Base-by-base conservation (phyloP, 1,140 invertebrate genomes). In the Penaeus indicus region DNA sequence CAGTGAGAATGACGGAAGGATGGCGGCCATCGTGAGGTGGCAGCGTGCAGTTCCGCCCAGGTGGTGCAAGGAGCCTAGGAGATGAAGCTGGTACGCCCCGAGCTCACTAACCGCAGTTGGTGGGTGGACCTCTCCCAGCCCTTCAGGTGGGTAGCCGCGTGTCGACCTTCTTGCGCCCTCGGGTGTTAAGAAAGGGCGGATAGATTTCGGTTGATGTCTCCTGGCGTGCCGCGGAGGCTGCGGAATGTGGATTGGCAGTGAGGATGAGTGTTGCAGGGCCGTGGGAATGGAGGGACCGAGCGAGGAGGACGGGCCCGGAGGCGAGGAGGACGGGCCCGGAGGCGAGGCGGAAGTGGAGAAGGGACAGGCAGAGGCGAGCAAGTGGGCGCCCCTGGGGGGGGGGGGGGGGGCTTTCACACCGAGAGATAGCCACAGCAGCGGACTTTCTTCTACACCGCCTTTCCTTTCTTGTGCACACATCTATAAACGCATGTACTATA, bases 61-160 rank as follows among this genome's bases (percentile, higher is more conserved):
- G 27, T 13, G 72, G 4, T 27, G 72, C 72, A 54, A 16, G 72
- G 27, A 27, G 1, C 18, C 60, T 21, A 60, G 47, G 25, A 25
- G 42, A 81, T 81, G 79, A 81, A 60, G 79, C 47, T 81, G 60
- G 79, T 81, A 10, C 79, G 79, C 54, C 47, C 79, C 18, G 79
- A 81, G 22, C 79, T 60, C 22, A 61, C 54, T 21, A 47, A 61
- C 54, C 79, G 79, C 5, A 81, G 79, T 60, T 81, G 79, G 79
- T 81, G 79, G 79, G 79, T 81, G 47, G 79, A 81, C 54, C 32
- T 81, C 42, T 81, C 79, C 18, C 79, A 81, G n/a, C 79, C 79
- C 25, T 25, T 81, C 79, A 81, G 79, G 79, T 81, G 79, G 79
- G 79, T 81, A 62, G 1, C 10, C 54, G 54, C 16, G 8, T 13